Evolutionary conservation across 2,888 invertebrate genomes (phyloP), one percentile per base, ranked within the genome.

Genomic region (Lasioglossum calceatum): DNA sequence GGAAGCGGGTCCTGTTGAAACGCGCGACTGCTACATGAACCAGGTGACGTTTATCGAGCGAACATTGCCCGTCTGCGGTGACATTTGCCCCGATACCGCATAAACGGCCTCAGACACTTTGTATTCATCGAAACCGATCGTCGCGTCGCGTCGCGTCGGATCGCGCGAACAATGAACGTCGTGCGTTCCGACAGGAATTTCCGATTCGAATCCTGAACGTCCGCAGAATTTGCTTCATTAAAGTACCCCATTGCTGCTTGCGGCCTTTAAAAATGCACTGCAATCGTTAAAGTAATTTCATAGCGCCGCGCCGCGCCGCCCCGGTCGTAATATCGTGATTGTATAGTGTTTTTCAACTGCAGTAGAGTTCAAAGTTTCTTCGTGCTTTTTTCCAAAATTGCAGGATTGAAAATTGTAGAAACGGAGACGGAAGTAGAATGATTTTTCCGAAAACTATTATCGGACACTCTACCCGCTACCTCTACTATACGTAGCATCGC

Each of bases 31-130:
- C 27, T 54, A 54, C 64, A 54, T 19, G 42, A 71, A 47, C 23
- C 58, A 1, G 27, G 12, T 58, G 76, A 50, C 67, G 36, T 75
- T 80, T 80, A 85, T 85, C 79, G 80, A 77, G 27, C 47, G 47
- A 32, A n/a, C 47, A 77, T 74, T 77, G 58, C 72, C 64, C 58
- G 58, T 74, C 79, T 27, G 19, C 58, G 67, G 73, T 61, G 58
- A 77, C 77, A 84, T 80, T 70, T 80, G 42, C 36, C n/a, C 32
- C 70, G 8, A 77, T 50, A 80, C 23, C n/a, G n/a, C 27, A n/a
- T 42, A 67, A 85, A 85, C 61, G 23, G 54, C 50, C 39, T n/a
- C 23, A 7, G 71, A 74, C 42, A 32, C 78, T 44, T 76, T 85
- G 75, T 70, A 78, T 85, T 74, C 73, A 79, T 58, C 27, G 47